Percentiles rank a stretch among this genome's conserved stretches.
phyloP scores from a whole-genome alignment of 1,140 invertebrate species.

The Brachionus sp. region DNA sequence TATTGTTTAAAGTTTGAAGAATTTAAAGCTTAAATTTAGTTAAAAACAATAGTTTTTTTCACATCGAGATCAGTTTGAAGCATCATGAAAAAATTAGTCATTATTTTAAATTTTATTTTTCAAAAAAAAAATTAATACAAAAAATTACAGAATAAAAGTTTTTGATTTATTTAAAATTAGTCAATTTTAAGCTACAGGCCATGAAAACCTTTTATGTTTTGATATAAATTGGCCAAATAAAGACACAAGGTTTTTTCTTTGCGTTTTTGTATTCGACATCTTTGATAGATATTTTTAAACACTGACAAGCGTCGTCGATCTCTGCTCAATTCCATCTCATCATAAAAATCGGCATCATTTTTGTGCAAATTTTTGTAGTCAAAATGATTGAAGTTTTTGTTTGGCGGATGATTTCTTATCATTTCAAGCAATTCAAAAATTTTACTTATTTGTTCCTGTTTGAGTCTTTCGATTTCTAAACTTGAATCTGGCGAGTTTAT shows the following conservation, averaged over 20 bases:
- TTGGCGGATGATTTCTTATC: not conserved
- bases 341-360: not conserved
- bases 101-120: not conserved
- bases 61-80: not conserved
- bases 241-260: slow-evolving; percentile 45
- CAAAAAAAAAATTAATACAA: not conserved
- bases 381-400: not conserved
- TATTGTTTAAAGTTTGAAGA: not conserved
- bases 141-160: not conserved
- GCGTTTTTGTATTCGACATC: slow-evolving; percentile 34
- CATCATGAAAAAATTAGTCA: not conserved
- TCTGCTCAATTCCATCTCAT: not conserved
- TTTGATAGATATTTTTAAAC: slow-evolving; percentile 40
- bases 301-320: slow-evolving; percentile 17
- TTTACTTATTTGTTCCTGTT: not conserved
- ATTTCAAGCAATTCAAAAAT: not conserved
- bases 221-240: slow-evolving; percentile 42
- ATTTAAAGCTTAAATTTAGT: not conserved
- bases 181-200: not conserved
- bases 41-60: not conserved
- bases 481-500: not conserved
- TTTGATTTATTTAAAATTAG: not conserved
- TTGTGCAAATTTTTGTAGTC: not conserved
- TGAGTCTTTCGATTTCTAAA: not conserved
- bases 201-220: slow-evolving; percentile 42